Evolutionary conservation across 2,113 vertebrate species (phyloP), one percentile per base, ranked within the genome.

Genomic region (Pipra filicauda): DNA sequence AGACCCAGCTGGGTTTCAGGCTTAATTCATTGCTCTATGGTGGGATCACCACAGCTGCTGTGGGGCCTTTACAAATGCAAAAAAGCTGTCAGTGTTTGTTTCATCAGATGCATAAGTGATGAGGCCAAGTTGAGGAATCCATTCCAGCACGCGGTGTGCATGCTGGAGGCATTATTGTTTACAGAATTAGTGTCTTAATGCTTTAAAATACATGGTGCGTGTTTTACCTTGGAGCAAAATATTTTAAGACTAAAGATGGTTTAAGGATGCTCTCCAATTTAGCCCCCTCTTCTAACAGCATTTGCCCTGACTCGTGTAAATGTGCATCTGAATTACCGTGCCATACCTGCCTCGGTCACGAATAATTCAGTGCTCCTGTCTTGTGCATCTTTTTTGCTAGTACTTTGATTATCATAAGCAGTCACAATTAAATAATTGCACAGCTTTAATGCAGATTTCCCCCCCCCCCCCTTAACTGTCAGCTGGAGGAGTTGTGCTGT

Each of bases 41-140:
- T 99, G 99, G 98, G 99, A 99, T 98, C 98, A 98, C 98, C 99
- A 98, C 99, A 99, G 99, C 99, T 99, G 99, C 99, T 99, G 98
- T 98, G 98, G 98, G 98, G 98, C 98, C 99, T 99, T 99, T 99
- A 99, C 98, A 99, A 99, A 99, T 99, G 99, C 99, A 99, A 99
- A 99, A 99, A 99, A 99, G 99, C 99, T 99, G 99, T 99, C 99
- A 99, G 98, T 99, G 98, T 99, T 99, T 99, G 99, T 99, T 99
- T 99, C 99, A 99, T 99, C 99, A 98, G 98, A 98, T 98, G 96
- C 98, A 99, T 99, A 99, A 98, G 98, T 98, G 98, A 99, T 99
- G 99, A 99, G 98, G 98, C 98, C 98, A 98, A 99, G 99, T 98
- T 98, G 98, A 99, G 98, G 99, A 99, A 99, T 99, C 98, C 98